Conservation (phyloP, 2,888 invertebrate species). For the Brachyptera putata region DNA sequence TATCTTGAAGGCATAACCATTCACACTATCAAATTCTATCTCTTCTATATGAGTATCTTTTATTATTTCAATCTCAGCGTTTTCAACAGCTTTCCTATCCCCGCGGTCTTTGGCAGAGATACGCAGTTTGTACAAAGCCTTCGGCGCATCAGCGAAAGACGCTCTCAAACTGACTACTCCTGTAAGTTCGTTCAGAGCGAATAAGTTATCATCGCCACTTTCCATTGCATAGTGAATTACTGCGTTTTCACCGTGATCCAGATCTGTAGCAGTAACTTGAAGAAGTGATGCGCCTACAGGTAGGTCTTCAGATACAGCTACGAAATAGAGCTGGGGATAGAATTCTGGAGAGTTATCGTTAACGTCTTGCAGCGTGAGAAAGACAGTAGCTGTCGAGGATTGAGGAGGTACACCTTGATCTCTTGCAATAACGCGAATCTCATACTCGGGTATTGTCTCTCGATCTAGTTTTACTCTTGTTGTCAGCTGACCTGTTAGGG, state of each 20-base stretch:
- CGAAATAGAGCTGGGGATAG: constrained; percentile 84
- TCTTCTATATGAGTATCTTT: constrained; percentile 66
- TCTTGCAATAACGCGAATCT: constrained; percentile 78
- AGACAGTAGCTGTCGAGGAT: constrained; percentile 84
- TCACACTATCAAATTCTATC: constrained; percentile 70
- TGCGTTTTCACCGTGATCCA: constrained; percentile 85
- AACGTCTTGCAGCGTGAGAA: constrained; percentile 74
- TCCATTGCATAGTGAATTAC: constrained; percentile 73
- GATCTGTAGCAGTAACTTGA: constrained; percentile 76
- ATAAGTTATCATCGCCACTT: constrained; percentile 73
- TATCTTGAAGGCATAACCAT: constrained; percentile 77
- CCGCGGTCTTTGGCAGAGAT: constrained; percentile 80
- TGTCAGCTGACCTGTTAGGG: constrained; percentile 78
- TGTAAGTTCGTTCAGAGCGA: constrained; percentile 71
- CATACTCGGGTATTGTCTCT: constrained; percentile 72
- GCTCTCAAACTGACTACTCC: constrained; percentile 70
- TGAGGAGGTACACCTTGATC: constrained; percentile 90
- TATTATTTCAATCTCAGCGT: constrained; percentile 77
- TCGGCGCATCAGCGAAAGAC: constrained; percentile 58
- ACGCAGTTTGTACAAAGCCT: constrained; percentile 65
- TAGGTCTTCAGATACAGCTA: constrained; percentile 66
- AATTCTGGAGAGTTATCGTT: constrained; percentile 92
- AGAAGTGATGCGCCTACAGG: constrained; percentile 61
- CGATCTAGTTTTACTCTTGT: constrained; percentile 75
- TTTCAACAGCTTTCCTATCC: constrained; percentile 64